Conservation (phyloP, 1,140 invertebrate species). For the Eciton burchellii region DNA sequence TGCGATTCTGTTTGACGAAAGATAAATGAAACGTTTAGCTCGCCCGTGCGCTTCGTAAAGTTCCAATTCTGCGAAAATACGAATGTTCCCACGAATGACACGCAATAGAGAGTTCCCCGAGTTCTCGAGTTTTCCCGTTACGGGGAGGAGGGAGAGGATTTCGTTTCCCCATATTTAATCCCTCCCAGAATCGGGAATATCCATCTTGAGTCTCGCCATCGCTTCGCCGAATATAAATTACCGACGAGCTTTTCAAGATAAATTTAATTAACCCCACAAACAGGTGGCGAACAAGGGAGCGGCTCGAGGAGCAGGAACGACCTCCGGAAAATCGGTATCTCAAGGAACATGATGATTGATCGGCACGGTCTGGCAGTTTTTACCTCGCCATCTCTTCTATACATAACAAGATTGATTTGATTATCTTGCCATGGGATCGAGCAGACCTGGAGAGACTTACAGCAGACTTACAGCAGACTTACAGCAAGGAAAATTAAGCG, state of each 20-base stretch:
- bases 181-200: background rate
- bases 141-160: too few relatives aligned
- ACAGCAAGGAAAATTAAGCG: background rate
- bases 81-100: background rate
- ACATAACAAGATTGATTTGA: conserved; percentile 44
- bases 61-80: conserved; percentile 9
- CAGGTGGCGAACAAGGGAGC: conserved; percentile 1
- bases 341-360: conserved; percentile 20
- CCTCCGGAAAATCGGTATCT: conserved; percentile 19
- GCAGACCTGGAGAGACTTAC: conserved; percentile 2
- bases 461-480: too few relatives aligned
- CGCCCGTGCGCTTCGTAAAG: background rate
- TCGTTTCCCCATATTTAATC: conserved; percentile 23
- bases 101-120: background rate
- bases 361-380: background rate
- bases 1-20: background rate
- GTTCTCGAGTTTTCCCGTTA: background rate
- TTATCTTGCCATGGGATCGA: background rate
- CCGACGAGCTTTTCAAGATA: conserved; percentile 24
- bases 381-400: conserved; percentile 30
- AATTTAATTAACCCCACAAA: conserved; percentile 40
- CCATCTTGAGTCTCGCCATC: background rate
- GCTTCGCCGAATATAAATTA: conserved; percentile 28
- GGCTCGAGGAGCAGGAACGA: background rate
- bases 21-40: background rate